These are phyloP conservation scores for Alauda arvensis DNA, from an alignment of 2,797 vertebrate genomes.

Conservation along the genomic window DNA sequence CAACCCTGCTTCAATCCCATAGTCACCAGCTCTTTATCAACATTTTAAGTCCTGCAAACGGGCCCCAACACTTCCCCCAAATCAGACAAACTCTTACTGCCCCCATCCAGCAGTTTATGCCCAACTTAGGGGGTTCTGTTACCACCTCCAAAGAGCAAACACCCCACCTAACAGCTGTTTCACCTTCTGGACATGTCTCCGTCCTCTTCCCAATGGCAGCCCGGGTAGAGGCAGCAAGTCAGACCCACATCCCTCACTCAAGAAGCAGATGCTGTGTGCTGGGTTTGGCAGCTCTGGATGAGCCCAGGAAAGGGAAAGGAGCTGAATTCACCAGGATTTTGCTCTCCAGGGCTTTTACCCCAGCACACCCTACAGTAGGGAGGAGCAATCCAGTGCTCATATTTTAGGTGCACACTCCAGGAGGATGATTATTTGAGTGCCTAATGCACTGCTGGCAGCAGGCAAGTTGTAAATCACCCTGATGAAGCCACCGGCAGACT, in stretches of 20 bases:
- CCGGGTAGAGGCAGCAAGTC: neutral
- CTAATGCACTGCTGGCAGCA: neutral
- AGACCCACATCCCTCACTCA: neutral
- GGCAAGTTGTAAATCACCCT: neutral
- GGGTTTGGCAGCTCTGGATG: rapidly evolving
- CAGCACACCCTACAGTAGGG: rapidly evolving
- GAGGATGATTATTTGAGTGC: neutral
- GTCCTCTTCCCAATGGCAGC: neutral
- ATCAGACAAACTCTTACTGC: neutral
- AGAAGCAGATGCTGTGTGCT: neutral
- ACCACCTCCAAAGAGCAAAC: neutral
- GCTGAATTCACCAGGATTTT: neutral
- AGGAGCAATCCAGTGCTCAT: neutral
- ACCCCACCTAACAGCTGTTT: neutral
- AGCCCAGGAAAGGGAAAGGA: neutral
- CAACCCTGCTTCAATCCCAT: no score
- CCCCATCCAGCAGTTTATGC: neutral
- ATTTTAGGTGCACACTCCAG: neutral
- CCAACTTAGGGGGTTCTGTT: neutral
- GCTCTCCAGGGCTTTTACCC: neutral
- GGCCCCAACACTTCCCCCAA: rapidly evolving
- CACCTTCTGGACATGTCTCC: neutral
- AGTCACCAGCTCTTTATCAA: neutral
- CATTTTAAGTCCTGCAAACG: rapidly evolving
- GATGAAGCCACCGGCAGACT: neutral